Evolutionary conservation across 1,140 invertebrate species (phyloP).

Genomic region (Calephelis virginiensis): DNA sequence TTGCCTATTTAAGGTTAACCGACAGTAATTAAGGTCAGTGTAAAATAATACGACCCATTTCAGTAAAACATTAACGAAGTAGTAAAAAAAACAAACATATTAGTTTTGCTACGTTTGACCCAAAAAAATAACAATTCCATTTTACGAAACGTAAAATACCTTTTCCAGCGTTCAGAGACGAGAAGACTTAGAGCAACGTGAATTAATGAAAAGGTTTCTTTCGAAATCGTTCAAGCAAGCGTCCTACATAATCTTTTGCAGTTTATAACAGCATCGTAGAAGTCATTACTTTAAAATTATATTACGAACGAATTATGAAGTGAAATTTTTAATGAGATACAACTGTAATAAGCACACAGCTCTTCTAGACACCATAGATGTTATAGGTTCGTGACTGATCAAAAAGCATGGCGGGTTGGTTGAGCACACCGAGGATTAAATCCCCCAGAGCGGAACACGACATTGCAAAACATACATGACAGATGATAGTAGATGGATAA

Average conservation of each 20-base stretch:
- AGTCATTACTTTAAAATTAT: neutral
- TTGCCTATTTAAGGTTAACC: no score
- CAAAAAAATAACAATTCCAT: constrained; percentile 2
- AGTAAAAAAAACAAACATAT: neutral
- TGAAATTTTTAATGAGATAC: neutral
- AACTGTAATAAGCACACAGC: neutral
- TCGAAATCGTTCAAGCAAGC: constrained; percentile 20
- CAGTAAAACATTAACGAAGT: neutral
- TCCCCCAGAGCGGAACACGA: no score
- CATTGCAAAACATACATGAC: no score
- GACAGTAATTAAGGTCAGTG: no score
- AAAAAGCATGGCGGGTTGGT: no score
- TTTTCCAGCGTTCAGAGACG: neutral
- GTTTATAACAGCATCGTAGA: constrained; percentile 1
- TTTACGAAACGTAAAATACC: constrained; percentile 1
- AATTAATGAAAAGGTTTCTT: constrained; percentile 13
- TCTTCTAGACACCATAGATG: no score
- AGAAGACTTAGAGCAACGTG: neutral
- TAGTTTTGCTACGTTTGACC: neutral
- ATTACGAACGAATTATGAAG: neutral
- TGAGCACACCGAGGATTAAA: no score
- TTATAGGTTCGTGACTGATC: no score
- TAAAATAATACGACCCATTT: no score
- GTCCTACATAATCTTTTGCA: constrained; percentile 20
- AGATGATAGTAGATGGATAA: no score